Conservation (phyloP, 2,113 vertebrate species). For the Strix aluco region DNA sequence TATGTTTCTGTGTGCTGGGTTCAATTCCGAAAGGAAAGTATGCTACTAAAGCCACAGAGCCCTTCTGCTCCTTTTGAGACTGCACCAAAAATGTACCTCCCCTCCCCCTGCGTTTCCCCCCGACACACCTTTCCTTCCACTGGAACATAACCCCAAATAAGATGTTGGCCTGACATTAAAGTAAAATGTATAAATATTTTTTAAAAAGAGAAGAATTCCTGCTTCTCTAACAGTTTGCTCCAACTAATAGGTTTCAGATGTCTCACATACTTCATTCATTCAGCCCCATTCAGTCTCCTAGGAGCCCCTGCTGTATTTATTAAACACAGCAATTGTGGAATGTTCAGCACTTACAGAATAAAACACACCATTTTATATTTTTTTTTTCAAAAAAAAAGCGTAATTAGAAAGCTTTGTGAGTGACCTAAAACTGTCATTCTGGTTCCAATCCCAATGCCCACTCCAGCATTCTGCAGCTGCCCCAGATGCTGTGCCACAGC, state of each 20-base stretch:
- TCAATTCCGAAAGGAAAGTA: background rate
- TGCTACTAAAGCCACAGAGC: background rate
- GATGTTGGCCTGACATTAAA: slow-evolving; percentile 65
- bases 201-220: slow-evolving; percentile 69
- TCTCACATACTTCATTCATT: slow-evolving; percentile 83
- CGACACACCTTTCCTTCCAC: slow-evolving; percentile 66
- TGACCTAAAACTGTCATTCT: slow-evolving; percentile 20
- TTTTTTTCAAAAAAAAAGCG: background rate
- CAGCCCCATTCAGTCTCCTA: slow-evolving; percentile 80
- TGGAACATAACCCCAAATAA: slow-evolving; percentile 66
- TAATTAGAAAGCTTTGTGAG: slow-evolving; percentile 38
- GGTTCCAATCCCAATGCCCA: background rate
- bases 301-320: slow-evolving; percentile 81
- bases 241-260: slow-evolving; percentile 87
- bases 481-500: background rate
- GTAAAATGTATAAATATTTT: slow-evolving; percentile 68
- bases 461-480: background rate
- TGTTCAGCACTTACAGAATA: slow-evolving; percentile 61
- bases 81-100: slow-evolving; percentile 17
- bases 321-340: slow-evolving; percentile 69
- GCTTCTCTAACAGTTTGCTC: slow-evolving; percentile 78
- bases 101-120: slow-evolving; percentile 52
- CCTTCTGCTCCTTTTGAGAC: slow-evolving; percentile 31
- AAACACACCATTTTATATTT: slow-evolving; percentile 7
- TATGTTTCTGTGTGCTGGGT: background rate